Percentiles rank a stretch among this genome's conserved stretches.
Evolutionary conservation across 2,797 vertebrate species (phyloP).

Genomic region (Paguma larvata): DNA sequence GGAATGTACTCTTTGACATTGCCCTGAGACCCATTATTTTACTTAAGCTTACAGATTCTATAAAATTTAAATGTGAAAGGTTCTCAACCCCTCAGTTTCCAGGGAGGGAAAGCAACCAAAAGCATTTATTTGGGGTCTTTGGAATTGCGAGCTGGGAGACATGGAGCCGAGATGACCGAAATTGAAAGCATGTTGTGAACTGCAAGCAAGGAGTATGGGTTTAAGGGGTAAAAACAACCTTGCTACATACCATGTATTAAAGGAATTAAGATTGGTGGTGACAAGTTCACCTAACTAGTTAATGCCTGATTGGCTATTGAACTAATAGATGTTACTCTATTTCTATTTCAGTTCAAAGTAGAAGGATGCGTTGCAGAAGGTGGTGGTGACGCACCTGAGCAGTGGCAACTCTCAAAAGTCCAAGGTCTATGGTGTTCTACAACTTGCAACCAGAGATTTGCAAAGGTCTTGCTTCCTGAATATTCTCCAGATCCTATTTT

Average conservation of each 20-base stretch:
- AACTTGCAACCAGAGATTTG: not conserved
- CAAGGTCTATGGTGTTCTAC: not conserved
- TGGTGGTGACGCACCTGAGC: not conserved
- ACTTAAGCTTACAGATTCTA: not conserved
- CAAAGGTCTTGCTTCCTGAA: not conserved
- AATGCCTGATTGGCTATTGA: not conserved
- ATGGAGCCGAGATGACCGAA: not conserved
- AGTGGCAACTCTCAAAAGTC: not conserved
- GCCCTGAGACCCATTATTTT: not conserved
- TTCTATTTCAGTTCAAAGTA: not conserved
- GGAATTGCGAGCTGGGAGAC: not conserved
- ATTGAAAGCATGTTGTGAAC: not conserved
- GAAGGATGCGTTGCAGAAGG: not conserved
- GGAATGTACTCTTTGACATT: not conserved
- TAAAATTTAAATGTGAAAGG: not conserved
- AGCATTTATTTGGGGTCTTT: not conserved
- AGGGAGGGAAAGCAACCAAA: not conserved
- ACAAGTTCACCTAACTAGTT: not conserved
- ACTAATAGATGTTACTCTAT: not conserved
- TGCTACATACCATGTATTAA: not conserved
- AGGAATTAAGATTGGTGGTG: not conserved
- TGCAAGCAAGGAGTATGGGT: not conserved
- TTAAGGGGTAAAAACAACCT: not conserved
- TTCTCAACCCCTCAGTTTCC: not conserved
- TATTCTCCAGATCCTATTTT: not conserved